Evolutionary conservation across 2,797 vertebrate genomes (phyloP).

Genomic region (Siniperca scherzeri): DNA sequence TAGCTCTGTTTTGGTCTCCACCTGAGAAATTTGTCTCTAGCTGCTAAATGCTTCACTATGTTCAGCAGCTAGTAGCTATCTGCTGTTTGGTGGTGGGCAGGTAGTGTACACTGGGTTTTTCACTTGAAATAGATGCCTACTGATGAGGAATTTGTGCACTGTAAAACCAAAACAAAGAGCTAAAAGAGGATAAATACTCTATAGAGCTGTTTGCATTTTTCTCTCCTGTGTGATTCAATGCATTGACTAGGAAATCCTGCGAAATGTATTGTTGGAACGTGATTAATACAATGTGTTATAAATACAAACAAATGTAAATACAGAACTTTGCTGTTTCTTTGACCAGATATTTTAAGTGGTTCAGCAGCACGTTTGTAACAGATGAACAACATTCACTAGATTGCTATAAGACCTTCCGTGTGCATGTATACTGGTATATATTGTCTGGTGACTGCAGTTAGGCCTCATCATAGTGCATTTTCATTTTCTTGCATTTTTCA

Average conservation of each 20-base stretch:
- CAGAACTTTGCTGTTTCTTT: background rate
- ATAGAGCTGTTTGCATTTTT: too few relatives aligned
- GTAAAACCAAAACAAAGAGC: too few relatives aligned
- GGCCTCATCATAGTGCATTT: background rate
- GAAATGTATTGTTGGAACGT: background rate
- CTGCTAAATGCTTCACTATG: too few relatives aligned
- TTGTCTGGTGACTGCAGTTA: background rate
- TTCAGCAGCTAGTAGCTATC: too few relatives aligned
- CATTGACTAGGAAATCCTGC: background rate
- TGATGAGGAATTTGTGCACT: too few relatives aligned
- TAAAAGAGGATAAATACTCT: too few relatives aligned
- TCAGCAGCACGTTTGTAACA: background rate
- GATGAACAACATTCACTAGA: background rate
- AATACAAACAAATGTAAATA: background rate
- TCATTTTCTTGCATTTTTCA: constrained; percentile 15
- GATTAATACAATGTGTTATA: background rate
- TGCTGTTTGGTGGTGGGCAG: too few relatives aligned
- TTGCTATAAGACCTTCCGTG: background rate
- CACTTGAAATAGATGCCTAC: too few relatives aligned
- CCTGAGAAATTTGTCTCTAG: too few relatives aligned
- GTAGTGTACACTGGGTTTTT: too few relatives aligned
- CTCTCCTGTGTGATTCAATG: too few relatives aligned
- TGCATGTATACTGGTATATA: background rate
- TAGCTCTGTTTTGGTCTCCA: background rate
- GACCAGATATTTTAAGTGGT: background rate